phyloP scores from a whole-genome alignment of 2,113 vertebrate genomes.

The Trogon melanurus region DNA sequence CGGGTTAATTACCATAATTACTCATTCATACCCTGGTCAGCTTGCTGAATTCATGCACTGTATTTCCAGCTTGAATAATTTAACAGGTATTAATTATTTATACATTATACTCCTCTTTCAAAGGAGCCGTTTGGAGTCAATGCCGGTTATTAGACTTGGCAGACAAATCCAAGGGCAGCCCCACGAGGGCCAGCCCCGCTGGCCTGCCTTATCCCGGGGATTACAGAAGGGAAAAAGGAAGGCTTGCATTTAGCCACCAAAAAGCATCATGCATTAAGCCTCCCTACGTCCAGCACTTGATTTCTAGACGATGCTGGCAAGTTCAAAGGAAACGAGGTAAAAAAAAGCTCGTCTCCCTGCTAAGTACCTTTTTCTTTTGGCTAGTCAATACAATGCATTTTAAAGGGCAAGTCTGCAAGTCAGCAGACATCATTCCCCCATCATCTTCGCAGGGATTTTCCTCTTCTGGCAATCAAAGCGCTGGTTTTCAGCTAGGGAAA shows the following conservation, averaged over 20 bases:
- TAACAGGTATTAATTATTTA: conserved; percentile 60
- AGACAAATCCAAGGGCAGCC: not conserved
- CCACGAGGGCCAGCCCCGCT: not conserved
- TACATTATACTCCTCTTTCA: not conserved
- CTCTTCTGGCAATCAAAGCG: not conserved
- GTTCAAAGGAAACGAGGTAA: not conserved
- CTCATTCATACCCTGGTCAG: conserved; percentile 15
- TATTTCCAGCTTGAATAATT: conserved; percentile 59
- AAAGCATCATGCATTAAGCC: not conserved
- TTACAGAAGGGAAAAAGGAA: not conserved
- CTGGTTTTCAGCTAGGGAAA: not conserved
- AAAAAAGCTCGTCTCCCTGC: not conserved
- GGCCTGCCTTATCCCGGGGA: rapidly evolving
- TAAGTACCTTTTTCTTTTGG: not conserved
- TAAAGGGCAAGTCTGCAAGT: not conserved
- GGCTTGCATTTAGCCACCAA: not conserved
- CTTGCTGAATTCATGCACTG: conserved; percentile 14
- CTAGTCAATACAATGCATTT: not conserved
- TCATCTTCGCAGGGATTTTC: not conserved
- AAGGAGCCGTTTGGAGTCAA: not conserved
- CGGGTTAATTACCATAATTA: conserved; percentile 57
- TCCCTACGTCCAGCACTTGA: not conserved
- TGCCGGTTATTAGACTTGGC: not conserved
- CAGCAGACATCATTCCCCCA: not conserved
- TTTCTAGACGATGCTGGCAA: not conserved